These are phyloP conservation scores for Rhynchonema sp. DNA, from an alignment of 2,888 invertebrate genomes.

Conservation along the genomic window DNA sequence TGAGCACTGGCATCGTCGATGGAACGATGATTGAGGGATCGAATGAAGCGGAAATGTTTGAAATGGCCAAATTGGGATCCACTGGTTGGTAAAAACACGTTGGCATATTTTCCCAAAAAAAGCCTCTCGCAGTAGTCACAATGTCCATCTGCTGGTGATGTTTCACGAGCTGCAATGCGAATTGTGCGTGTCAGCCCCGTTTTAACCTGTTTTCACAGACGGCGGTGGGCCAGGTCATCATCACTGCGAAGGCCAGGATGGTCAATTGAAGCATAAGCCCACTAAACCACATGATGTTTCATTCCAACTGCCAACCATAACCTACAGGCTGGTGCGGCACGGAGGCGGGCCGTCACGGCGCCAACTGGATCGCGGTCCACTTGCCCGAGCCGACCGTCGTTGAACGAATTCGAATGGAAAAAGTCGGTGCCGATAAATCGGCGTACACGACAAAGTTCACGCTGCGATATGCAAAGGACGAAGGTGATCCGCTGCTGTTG, in stretches of 20 bases:
- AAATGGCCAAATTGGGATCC: neutral
- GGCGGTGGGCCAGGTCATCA: too few species aligned
- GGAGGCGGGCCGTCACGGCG: neutral
- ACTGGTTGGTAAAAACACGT: neutral
- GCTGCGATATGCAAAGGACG: conserved; percentile 5
- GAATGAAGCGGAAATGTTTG: neutral
- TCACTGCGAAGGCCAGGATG: too few species aligned
- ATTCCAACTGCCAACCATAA: too few species aligned
- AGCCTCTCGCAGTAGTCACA: too few species aligned
- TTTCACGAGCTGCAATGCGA: too few species aligned
- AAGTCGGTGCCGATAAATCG: conserved; percentile 11
- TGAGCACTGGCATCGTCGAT: conserved; percentile 1
- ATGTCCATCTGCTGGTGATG: too few species aligned
- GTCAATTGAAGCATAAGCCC: too few species aligned
- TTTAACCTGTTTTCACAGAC: too few species aligned
- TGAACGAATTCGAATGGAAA: conserved; percentile 16
- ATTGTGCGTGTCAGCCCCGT: too few species aligned
- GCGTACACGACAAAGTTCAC: conserved; percentile 6
- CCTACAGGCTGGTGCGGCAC: too few species aligned
- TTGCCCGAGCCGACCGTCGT: conserved; percentile 14
- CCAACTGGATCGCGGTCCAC: conserved; percentile 10
- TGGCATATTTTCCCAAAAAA: too few species aligned
- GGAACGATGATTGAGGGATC: neutral
- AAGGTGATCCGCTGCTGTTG: conserved; percentile 1
- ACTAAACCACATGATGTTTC: too few species aligned